Conservation (phyloP, 2,888 invertebrate genomes). For the Nomada goodeniana region DNA sequence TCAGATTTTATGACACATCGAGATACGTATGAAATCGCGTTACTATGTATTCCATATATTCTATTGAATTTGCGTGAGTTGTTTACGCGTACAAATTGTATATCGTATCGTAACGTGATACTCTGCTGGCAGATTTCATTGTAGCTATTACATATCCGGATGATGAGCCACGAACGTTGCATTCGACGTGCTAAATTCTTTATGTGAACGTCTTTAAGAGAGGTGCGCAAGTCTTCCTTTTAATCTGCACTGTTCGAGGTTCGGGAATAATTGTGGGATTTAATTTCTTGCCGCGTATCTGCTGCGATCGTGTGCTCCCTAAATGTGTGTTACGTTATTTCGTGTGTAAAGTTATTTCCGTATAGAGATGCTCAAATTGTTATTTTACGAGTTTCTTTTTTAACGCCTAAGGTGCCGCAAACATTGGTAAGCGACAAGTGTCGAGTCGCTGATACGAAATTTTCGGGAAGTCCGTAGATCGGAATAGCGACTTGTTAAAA, state of each 20-base stretch:
- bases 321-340: constrained; percentile 12
- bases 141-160: constrained; percentile 35
- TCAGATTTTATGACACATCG: constrained; percentile 59
- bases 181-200: constrained; percentile 31
- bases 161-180: constrained; percentile 15
- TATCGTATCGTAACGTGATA: constrained; percentile 46
- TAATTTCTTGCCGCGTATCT: constrained; percentile 34
- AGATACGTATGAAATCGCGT: constrained; percentile 63
- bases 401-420: constrained; percentile 10
- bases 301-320: constrained; percentile 18
- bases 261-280: constrained; percentile 22
- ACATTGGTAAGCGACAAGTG: constrained; percentile 17
- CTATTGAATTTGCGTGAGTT: constrained; percentile 59
- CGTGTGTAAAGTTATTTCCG: constrained; percentile 34
- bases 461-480: constrained; percentile 19
- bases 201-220: constrained; percentile 33
- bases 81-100: constrained; percentile 51
- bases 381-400: constrained; percentile 24
- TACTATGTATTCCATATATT: constrained; percentile 64
- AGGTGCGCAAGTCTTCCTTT: constrained; percentile 68
- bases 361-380: constrained; percentile 45
- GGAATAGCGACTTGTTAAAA: constrained; percentile 3
- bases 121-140: constrained; percentile 62
- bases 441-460: neutral
- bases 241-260: constrained; percentile 51